These are phyloP conservation scores for Anoncus sp. DNA, from an alignment of 2,888 invertebrate species.

Conservation along the genomic window DNA sequence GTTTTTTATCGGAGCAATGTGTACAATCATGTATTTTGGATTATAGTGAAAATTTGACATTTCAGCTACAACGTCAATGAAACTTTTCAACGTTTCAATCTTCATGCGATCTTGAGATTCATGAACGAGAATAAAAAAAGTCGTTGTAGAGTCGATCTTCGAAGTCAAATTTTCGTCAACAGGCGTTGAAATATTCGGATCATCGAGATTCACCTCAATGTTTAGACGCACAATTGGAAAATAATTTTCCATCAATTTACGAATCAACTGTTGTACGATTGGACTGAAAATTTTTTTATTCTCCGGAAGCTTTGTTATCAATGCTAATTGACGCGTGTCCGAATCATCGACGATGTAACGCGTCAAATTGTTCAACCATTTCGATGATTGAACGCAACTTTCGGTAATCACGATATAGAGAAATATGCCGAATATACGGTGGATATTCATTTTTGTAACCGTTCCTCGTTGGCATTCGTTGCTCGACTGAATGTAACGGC, in stretches of 20 bases:
- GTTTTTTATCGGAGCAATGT: background rate
- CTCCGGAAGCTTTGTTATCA: background rate
- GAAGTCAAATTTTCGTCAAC: background rate
- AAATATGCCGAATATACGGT: no score
- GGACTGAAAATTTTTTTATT: background rate
- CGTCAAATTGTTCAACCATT: conserved; percentile 25
- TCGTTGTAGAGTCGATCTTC: conserved; percentile 12
- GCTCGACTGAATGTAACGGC: no score
- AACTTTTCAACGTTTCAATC: background rate
- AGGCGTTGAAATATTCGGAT: background rate
- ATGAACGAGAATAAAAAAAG: conserved; percentile 25
- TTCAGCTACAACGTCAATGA: conserved; percentile 29
- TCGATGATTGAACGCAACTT: no score
- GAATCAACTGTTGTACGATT: background rate
- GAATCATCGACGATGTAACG: background rate
- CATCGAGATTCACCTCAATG: background rate
- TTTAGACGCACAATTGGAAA: background rate
- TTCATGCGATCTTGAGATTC: background rate
- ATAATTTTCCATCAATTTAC: background rate
- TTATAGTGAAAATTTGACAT: conserved; percentile 40
- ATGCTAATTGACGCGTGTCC: conserved; percentile 17
- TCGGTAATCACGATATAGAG: no score
- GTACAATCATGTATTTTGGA: conserved; percentile 46
- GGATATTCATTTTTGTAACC: no score
- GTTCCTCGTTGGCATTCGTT: no score